Percentiles rank a stretch among this genome's conserved stretches.
Evolutionary conservation across 2,113 vertebrate species (phyloP).

Genomic region (Elephas maximus): DNA sequence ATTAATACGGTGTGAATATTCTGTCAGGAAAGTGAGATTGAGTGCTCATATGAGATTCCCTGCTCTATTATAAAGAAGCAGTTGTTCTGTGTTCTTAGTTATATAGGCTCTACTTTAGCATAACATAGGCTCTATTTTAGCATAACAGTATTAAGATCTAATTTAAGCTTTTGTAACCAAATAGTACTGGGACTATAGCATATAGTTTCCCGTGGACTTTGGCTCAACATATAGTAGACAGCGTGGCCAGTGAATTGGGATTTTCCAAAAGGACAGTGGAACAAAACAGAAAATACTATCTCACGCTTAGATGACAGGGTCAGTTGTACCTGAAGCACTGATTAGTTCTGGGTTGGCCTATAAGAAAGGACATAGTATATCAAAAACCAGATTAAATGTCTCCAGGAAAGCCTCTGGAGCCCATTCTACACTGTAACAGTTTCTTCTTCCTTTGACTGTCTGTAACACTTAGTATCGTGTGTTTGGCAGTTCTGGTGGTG

Average conservation of each 20-base stretch:
- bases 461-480: neutral
- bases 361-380: slow-evolving; percentile 35
- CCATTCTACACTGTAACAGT: neutral
- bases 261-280: slow-evolving; percentile 9
- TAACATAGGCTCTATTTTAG: neutral
- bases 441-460: slow-evolving; percentile 32
- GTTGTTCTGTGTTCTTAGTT: neutral
- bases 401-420: neutral
- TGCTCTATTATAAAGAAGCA: neutral
- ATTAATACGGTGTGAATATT: neutral
- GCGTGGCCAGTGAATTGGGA: neutral
- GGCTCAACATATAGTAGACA: neutral
- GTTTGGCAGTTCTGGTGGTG: slow-evolving; percentile 4
- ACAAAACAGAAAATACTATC: neutral
- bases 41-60: neutral
- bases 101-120: neutral
- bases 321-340: slow-evolving; percentile 10
- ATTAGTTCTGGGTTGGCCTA: neutral
- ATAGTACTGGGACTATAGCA: neutral
- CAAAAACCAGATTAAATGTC: slow-evolving; percentile 36
- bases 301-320: neutral
- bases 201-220: neutral
- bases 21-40: neutral
- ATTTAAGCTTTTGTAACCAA: slow-evolving; percentile 24
- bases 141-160: slow-evolving; percentile 3